Evolutionary conservation across 2,113 vertebrate genomes (phyloP), one percentile per base, ranked within the genome.

Genomic region (Lota lota): DNA sequence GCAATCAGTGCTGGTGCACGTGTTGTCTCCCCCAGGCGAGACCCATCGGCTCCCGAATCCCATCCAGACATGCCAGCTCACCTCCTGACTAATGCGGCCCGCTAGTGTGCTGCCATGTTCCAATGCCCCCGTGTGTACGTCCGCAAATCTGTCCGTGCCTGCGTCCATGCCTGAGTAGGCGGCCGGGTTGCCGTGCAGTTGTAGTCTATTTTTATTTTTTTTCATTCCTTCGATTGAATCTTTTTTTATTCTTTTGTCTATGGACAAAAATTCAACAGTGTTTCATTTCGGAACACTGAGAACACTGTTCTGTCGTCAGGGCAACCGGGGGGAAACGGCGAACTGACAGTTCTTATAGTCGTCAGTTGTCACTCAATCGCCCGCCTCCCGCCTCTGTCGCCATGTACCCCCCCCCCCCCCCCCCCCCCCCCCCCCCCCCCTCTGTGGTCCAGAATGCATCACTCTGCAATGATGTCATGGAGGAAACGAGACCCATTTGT

Each of bases 381-480:
- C 69, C 4, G 15, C 53, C 83, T 70, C 69, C 78, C 61, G 64
- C 57, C 24, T 24, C 24, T 24, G 24, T 24, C 24, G 24, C 24
- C 24, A 24, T 24, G 2, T 2, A 24, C 50, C 83, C 70, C 69
- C 78, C 61, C 67, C 57, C 66, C 66, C 51, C 12, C 51, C 83
- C 74, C 69, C 76, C 57, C 66, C 57, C 66, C 69, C 3, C 12
- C 51, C 83, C 74, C 69, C 76, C 61, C 64, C 53, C 64, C 61
- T 79, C 69, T 79, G 69, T 70, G 72, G 76, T 73, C 82, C 74
- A 80, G 65, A 73, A 75, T 76, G 77, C 75, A 69, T 80, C 68
- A 67, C 73, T 83, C 69, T 24, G 5, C 68, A 62, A 76, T 90
- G 87, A 90, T 90, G 85, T 90, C 87, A 90, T 84, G 70, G 79